Percentiles rank a stretch among this genome's conserved stretches.
Evolutionary conservation across 2,113 vertebrate genomes (phyloP).

Genomic region (Amblyopsis rosae): DNA sequence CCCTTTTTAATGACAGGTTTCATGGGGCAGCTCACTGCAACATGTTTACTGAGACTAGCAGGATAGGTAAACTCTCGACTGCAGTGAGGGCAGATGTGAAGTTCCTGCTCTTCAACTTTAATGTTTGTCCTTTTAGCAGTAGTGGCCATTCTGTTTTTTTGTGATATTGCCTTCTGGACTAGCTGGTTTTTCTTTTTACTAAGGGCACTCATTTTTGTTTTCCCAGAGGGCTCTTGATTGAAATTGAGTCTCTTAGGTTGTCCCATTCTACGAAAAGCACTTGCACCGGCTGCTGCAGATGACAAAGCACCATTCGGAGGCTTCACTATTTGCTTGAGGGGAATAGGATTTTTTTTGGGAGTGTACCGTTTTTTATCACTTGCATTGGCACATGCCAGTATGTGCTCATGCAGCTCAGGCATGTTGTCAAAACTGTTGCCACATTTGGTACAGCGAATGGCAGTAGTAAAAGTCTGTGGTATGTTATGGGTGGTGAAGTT

Average conservation of each 20-base stretch:
- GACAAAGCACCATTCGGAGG: slow-evolving; percentile 82
- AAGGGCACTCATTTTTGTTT: slow-evolving; percentile 88
- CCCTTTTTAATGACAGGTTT: slow-evolving; percentile 83
- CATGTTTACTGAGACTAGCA: slow-evolving; percentile 91
- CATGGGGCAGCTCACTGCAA: slow-evolving; percentile 90
- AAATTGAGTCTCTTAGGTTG: slow-evolving; percentile 96
- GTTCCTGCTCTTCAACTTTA: slow-evolving; percentile 68
- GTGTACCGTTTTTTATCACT: slow-evolving; percentile 97
- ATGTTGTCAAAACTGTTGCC: slow-evolving; percentile 98
- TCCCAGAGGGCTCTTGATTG: slow-evolving; percentile 83
- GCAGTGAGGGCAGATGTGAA: slow-evolving; percentile 92
- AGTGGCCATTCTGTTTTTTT: slow-evolving; percentile 84
- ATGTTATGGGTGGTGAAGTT: slow-evolving; percentile 99
- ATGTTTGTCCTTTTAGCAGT: slow-evolving; percentile 82
- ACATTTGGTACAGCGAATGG: slow-evolving; percentile 98
- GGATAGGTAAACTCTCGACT: slow-evolving; percentile 91
- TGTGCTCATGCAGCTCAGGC: slow-evolving; percentile 95
- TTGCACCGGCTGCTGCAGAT: slow-evolving; percentile 59
- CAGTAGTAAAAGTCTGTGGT: slow-evolving; percentile 95
- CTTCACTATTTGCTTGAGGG: slow-evolving; percentile 89
- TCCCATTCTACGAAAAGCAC: slow-evolving; percentile 88
- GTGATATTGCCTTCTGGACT: slow-evolving; percentile 93
- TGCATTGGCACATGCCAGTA: slow-evolving; percentile 91
- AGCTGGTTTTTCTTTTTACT: slow-evolving; percentile 94
- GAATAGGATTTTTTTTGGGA: slow-evolving; percentile 97